Percentiles rank a stretch among this genome's conserved stretches.
Evolutionary conservation across 2,888 invertebrate species (phyloP).

Genomic region (Encarsia formosa): DNA sequence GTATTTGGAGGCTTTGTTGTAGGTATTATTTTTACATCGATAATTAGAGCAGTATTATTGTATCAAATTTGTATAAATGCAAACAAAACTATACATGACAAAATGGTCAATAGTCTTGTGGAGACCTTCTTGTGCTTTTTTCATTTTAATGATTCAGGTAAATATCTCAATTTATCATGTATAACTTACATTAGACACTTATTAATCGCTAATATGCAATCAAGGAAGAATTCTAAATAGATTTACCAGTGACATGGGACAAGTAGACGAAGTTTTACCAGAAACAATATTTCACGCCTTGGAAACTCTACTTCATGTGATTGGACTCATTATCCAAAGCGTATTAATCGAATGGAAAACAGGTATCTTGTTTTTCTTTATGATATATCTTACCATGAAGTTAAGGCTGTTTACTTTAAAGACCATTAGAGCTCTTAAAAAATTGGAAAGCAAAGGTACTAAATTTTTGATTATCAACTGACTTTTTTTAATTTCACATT

Average conservation of each 20-base stretch:
- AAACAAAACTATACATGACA: slow-evolving; percentile 69
- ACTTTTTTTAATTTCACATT: background rate
- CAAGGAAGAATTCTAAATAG: slow-evolving; percentile 72
- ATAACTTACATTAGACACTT: background rate
- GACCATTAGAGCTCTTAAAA: background rate
- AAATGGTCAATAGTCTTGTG: slow-evolving; percentile 72
- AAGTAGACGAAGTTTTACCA: slow-evolving; percentile 72
- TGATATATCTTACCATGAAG: background rate
- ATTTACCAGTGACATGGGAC: slow-evolving; percentile 80
- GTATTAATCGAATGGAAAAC: background rate
- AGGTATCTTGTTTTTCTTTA: background rate
- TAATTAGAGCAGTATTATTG: slow-evolving; percentile 64
- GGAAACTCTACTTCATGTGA: background rate
- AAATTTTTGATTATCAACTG: background rate
- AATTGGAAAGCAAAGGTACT: background rate
- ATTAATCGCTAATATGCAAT: background rate
- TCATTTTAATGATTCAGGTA: slow-evolving; percentile 77
- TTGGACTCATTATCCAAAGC: background rate
- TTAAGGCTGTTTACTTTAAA: background rate
- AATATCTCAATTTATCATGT: background rate
- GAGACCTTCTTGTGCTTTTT: slow-evolving; percentile 77
- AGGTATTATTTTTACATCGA: slow-evolving; percentile 59
- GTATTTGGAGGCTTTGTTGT: slow-evolving; percentile 60
- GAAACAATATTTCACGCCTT: background rate
- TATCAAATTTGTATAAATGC: slow-evolving; percentile 70